Percentiles rank a stretch among this genome's conserved stretches.
phyloP scores from a whole-genome alignment of 2,113 vertebrate species.

The Neofelis nebulosa region DNA sequence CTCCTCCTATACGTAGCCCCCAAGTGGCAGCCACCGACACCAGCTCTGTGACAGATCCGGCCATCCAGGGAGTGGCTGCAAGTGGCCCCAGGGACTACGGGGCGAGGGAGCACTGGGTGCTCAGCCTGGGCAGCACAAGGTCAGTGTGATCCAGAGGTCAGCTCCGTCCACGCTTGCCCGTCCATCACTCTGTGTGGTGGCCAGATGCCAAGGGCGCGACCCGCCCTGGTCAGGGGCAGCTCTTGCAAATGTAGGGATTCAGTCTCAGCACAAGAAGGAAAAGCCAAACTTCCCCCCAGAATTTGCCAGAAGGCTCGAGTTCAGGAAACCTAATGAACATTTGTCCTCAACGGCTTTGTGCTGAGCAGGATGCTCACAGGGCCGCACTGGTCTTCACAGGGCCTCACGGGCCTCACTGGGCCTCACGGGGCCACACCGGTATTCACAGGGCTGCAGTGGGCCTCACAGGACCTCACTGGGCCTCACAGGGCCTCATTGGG shows the following conservation, averaged over 20 bases:
- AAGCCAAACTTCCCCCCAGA: background rate
- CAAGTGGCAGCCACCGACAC: background rate
- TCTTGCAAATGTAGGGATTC: background rate
- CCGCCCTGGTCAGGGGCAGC: background rate
- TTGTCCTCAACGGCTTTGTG: no score
- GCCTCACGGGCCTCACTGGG: no score
- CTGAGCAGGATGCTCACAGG: rapidly evolving
- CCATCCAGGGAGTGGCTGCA: background rate
- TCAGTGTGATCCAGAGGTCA: conserved; percentile 58
- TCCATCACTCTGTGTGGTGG: rapidly evolving
- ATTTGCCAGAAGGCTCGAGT: background rate
- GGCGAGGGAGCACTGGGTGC: background rate
- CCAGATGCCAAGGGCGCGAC: rapidly evolving
- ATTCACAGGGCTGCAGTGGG: rapidly evolving
- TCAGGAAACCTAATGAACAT: background rate
- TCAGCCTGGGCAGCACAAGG: conserved; percentile 84
- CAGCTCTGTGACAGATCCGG: background rate
- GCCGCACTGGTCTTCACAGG: no score
- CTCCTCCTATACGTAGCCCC: background rate
- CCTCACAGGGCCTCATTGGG: no score
- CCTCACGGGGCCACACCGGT: no score
- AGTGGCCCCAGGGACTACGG: conserved; percentile 60
- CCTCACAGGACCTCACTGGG: no score
- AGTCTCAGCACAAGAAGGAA: background rate
- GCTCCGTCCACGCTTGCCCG: rapidly evolving